phyloP scores from a whole-genome alignment of 2,113 vertebrate genomes.

The Sphaerodactylus townsendi region DNA sequence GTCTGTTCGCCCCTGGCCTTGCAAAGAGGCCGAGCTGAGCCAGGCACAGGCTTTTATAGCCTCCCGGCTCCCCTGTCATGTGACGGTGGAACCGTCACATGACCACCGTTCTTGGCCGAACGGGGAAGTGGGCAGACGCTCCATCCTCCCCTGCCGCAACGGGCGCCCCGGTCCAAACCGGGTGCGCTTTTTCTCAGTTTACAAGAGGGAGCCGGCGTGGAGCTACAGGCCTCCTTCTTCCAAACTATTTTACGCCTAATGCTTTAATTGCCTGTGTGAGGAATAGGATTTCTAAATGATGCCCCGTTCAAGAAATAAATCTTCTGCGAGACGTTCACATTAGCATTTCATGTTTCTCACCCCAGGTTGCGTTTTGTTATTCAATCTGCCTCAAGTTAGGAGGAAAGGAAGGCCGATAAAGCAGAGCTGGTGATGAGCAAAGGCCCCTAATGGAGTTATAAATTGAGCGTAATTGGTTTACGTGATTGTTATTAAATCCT shows the following conservation, averaged over 20 bases:
- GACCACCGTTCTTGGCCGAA: no score
- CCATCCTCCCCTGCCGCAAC: no score
- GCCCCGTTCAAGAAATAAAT: conserved; percentile 35
- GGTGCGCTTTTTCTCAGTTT: neutral
- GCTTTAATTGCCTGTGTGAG: conserved; percentile 1
- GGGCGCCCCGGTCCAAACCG: no score
- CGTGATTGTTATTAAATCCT: conserved; percentile 74
- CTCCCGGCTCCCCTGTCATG: no score
- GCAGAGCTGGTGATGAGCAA: conserved; percentile 65
- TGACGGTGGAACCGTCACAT: no score
- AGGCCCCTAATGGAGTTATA: conserved; percentile 74
- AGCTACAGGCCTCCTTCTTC: neutral
- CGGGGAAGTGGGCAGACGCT: no score
- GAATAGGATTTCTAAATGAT: conserved; percentile 36
- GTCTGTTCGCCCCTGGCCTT: no score
- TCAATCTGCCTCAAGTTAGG: conserved; percentile 70
- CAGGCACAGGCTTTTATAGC: no score
- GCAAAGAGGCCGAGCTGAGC: no score
- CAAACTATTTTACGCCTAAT: conserved; percentile 4
- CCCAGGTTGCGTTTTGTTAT: conserved; percentile 63
- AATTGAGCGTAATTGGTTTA: conserved; percentile 80
- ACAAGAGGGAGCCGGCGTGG: neutral
- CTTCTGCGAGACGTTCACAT: conserved; percentile 37
- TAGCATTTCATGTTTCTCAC: conserved; percentile 66
- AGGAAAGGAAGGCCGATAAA: conserved; percentile 58